Evolutionary conservation across 2,888 invertebrate species (phyloP).

Genomic region (Patella caerulea): DNA sequence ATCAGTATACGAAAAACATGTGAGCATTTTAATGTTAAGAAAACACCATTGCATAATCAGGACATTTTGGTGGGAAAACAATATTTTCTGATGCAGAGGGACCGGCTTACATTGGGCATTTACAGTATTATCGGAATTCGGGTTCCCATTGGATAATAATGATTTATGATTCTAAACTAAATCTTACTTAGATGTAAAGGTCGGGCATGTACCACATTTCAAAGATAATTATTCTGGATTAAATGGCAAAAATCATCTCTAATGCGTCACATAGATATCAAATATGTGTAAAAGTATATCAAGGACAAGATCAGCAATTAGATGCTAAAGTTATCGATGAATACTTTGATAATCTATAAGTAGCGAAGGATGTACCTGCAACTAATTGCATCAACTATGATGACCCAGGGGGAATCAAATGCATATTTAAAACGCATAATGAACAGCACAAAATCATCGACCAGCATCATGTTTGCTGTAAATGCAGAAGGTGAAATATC

Average conservation of each 20-base stretch:
- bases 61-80: too few species aligned
- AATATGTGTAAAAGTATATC: neutral
- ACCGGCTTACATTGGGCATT: too few species aligned
- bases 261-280: neutral
- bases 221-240: neutral
- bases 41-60: too few species aligned
- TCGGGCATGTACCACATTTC: neutral
- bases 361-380: slow-evolving; percentile 27
- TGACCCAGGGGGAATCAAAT: slow-evolving; percentile 59
- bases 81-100: too few species aligned
- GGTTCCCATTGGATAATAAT: too few species aligned
- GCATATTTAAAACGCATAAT: slow-evolving; percentile 44
- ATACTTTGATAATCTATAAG: slow-evolving; percentile 22
- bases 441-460: slow-evolving; percentile 63
- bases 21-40: too few species aligned
- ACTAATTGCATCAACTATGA: slow-evolving; percentile 64
- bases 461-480: slow-evolving; percentile 68
- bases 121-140: too few species aligned
- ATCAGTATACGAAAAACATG: too few species aligned
- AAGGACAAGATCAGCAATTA: neutral
- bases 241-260: neutral
- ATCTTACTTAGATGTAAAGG: neutral
- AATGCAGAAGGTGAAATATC: slow-evolving; percentile 66
- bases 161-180: too few species aligned
- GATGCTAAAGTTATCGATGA: neutral